Conservation (phyloP, 2,888 invertebrate species). For the Lysandra coridon region DNA sequence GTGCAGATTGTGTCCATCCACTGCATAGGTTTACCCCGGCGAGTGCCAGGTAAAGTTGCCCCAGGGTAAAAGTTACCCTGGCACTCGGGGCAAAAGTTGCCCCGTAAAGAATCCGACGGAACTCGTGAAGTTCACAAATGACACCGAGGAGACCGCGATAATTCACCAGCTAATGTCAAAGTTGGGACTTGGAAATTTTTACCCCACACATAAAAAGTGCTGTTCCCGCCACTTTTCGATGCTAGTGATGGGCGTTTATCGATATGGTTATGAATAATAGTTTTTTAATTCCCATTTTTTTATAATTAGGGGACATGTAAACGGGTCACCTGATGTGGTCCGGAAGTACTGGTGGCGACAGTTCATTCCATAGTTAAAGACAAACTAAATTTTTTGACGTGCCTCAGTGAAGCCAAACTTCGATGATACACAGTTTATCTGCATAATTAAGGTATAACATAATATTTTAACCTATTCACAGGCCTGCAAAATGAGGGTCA, state of each 20-base stretch:
- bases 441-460: no score
- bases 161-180: slow-evolving; percentile 76
- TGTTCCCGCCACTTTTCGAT: slow-evolving; percentile 57
- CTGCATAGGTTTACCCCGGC: background rate
- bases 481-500: no score
- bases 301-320: no score
- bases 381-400: no score
- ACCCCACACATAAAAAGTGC: slow-evolving; percentile 63
- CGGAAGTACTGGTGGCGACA: no score
- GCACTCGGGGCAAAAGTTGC: slow-evolving; percentile 43
- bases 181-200: slow-evolving; percentile 72
- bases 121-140: slow-evolving; percentile 73
- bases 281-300: background rate
- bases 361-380: no score
- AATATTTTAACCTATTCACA: no score
- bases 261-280: background rate
- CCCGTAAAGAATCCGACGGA: slow-evolving; percentile 55
- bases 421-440: no score
- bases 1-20: slow-evolving; percentile 28
- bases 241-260: slow-evolving; percentile 47
- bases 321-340: no score
- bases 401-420: no score
- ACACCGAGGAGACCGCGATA: slow-evolving; percentile 74
- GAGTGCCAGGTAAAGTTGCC: slow-evolving; percentile 7
- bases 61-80: slow-evolving; percentile 35